A percentile compares a stretch with the other conserved stretches of the same genome.
Evolutionary conservation across 2,888 invertebrate species (phyloP).

Genomic region (Euclidia mi): DNA sequence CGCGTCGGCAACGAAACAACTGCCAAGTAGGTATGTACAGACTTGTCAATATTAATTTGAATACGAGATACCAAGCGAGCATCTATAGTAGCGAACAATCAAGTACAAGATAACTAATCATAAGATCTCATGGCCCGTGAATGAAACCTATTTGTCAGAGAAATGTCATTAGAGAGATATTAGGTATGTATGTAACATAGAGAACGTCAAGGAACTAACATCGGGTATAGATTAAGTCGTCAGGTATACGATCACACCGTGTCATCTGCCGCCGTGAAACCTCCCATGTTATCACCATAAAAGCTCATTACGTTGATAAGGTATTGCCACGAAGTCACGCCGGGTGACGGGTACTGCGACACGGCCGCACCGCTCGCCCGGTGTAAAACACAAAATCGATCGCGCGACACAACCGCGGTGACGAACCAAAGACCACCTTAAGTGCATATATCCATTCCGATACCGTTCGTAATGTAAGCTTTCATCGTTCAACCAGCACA

Average conservation of each 20-base stretch:
- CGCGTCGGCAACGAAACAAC: no score
- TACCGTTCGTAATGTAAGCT: conserved; percentile 78
- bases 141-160: conserved; percentile 38
- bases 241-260: conserved; percentile 26
- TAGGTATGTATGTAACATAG: conserved; percentile 9
- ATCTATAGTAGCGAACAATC: conserved; percentile 21
- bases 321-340: conserved; percentile 28
- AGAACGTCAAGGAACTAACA: no score
- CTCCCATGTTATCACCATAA: conserved; percentile 21
- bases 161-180: conserved; percentile 29
- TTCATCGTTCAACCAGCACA: conserved; percentile 76
- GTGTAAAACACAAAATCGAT: conserved; percentile 67
- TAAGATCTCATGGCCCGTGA: conserved; percentile 41
- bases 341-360: conserved; percentile 25
- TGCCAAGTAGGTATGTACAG: conserved; percentile 18
- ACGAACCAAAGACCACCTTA: conserved; percentile 71
- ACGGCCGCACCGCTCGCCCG: conserved; percentile 17
- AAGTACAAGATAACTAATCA: conserved; percentile 46
- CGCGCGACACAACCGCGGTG: conserved; percentile 51
- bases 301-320: conserved; percentile 42
- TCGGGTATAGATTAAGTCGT: conserved; percentile 34
- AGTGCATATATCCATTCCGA: conserved; percentile 84
- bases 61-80: conserved; percentile 5
- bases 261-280: conserved; percentile 28
- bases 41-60: conserved; percentile 45